Evolutionary conservation across 2,113 vertebrate genomes (phyloP).

Genomic region (Anoura caudifer): DNA sequence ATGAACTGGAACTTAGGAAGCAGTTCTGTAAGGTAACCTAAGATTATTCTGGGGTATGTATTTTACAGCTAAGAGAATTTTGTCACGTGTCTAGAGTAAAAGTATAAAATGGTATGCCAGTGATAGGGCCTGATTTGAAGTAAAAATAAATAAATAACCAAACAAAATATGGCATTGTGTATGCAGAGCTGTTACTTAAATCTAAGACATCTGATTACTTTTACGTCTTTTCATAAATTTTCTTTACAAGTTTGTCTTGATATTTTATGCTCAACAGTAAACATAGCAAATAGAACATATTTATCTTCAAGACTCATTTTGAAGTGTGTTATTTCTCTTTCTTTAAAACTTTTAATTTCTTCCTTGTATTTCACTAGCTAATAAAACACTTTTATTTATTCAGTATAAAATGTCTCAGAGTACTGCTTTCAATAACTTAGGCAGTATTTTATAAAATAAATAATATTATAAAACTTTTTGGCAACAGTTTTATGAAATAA

Average conservation of each 20-base stretch:
- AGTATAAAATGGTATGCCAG: constrained; percentile 1
- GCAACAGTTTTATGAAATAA: constrained; percentile 28
- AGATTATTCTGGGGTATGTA: neutral
- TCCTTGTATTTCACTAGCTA: constrained; percentile 21
- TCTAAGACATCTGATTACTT: neutral
- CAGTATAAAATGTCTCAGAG: neutral
- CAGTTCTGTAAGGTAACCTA: neutral
- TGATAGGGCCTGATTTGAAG: neutral
- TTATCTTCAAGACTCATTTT: constrained; percentile 52
- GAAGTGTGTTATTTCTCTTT: constrained; percentile 40
- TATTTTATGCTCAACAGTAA: constrained; percentile 58
- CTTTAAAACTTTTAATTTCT: constrained; percentile 60
- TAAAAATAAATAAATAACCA: constrained; percentile 41
- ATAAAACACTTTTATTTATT: constrained; percentile 46
- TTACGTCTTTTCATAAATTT: constrained; percentile 40
- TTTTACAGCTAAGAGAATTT: neutral
- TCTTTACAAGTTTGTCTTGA: constrained; percentile 5
- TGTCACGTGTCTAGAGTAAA: neutral
- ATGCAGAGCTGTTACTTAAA: neutral
- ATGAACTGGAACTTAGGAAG: neutral
- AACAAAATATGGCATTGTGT: neutral
- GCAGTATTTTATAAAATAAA: constrained; percentile 38
- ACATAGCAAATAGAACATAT: neutral
- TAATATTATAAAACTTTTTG: constrained; percentile 21
- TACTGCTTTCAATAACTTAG: constrained; percentile 54